phyloP scores from a whole-genome alignment of 2,113 vertebrate genomes.

The Seriola dumerili region DNA sequence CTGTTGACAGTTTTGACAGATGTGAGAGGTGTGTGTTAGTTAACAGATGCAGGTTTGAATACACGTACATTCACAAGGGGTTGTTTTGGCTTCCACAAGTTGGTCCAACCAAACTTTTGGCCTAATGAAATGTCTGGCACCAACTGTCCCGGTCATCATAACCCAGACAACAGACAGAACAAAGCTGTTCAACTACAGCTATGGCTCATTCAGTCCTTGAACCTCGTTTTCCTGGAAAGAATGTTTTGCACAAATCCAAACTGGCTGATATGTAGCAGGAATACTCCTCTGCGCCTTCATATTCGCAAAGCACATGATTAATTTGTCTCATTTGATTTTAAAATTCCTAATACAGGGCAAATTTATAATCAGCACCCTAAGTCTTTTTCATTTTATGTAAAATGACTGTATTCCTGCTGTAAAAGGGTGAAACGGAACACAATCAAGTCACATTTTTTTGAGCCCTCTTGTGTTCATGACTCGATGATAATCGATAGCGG shows the following conservation, averaged over 20 bases:
- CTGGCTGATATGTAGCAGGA: not conserved
- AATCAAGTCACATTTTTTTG: not conserved
- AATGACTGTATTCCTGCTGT: not conserved
- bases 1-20: not conserved
- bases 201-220: not conserved
- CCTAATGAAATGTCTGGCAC: not conserved
- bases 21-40: not conserved
- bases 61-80: too few relatives aligned
- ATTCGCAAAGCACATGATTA: not conserved
- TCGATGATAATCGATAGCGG: not conserved
- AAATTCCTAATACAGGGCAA: not conserved
- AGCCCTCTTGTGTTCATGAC: not conserved
- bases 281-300: not conserved
- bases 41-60: not conserved
- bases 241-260: not conserved
- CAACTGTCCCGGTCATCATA: constrained; percentile 1
- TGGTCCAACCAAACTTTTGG: not conserved
- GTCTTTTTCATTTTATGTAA: not conserved
- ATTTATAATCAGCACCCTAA: not conserved
- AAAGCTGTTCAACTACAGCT: not conserved
- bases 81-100: constrained; percentile 13
- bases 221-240: not conserved
- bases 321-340: not conserved
- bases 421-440: not conserved
- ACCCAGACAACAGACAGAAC: constrained; percentile 16